These are phyloP conservation scores for Apis laboriosa DNA, from an alignment of 1,140 invertebrate species.

Conservation along the genomic window DNA sequence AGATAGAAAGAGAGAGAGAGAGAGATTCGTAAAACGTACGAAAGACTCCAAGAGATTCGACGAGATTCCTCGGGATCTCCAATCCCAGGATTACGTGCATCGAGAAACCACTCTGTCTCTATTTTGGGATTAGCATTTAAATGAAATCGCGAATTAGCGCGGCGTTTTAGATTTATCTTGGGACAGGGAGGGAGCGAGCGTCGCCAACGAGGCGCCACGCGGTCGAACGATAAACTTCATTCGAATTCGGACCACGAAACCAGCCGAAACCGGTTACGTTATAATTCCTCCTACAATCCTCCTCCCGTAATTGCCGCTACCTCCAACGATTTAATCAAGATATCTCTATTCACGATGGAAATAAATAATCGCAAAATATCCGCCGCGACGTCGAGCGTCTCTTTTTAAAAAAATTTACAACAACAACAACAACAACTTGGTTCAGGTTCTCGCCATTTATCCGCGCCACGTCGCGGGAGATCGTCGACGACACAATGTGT, in stretches of 20 bases:
- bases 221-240: slow-evolving; percentile 24
- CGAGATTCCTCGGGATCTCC: no score
- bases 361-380: neutral
- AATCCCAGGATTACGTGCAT: neutral
- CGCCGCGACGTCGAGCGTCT: no score
- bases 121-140: slow-evolving; percentile 46
- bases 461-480: slow-evolving; percentile 1
- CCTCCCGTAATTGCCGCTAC: slow-evolving; percentile 14
- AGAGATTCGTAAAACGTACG: no score
- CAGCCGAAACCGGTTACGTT: slow-evolving; percentile 22
- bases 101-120: slow-evolving; percentile 12
- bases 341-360: slow-evolving; percentile 8
- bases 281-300: slow-evolving; percentile 18
- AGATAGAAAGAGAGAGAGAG: neutral
- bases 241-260: slow-evolving; percentile 33
- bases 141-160: slow-evolving; percentile 41
- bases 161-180: slow-evolving; percentile 44
- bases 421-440: no score
- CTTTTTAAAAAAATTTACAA: no score
- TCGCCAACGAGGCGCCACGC: slow-evolving; percentile 2
- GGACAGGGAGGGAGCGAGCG: no score
- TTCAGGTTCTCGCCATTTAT: slow-evolving; percentile 20
- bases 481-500: neutral
- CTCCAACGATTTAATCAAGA: slow-evolving; percentile 31
- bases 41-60: no score